A percentile compares a stretch with the other conserved stretches of the same genome.
These are phyloP conservation scores for Lamproptera curius DNA, from an alignment of 2,888 invertebrate species.

Conservation along the genomic window DNA sequence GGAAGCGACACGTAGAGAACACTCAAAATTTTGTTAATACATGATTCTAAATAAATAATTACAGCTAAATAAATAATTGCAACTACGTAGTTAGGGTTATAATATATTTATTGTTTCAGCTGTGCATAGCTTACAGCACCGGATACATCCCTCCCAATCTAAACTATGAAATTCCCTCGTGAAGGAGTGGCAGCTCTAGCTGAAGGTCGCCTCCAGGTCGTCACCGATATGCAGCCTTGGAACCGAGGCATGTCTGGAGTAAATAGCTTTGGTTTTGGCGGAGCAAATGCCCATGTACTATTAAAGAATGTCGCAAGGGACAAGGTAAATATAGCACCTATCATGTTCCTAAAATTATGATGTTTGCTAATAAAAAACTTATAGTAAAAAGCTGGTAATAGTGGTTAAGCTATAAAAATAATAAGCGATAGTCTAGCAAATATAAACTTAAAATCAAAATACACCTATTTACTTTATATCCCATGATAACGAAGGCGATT, in stretches of 20 bases:
- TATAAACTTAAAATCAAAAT: too few species aligned
- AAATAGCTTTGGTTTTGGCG: slow-evolving; percentile 97
- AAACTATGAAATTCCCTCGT: slow-evolving; percentile 82
- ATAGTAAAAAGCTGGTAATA: too few species aligned
- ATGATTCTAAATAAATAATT: too few species aligned
- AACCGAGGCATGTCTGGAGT: slow-evolving; percentile 87
- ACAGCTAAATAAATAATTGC: too few species aligned
- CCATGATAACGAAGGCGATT: too few species aligned
- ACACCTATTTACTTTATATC: too few species aligned
- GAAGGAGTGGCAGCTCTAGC: slow-evolving; percentile 79
- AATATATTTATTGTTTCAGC: slow-evolving; percentile 61
- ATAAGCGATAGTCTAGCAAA: too few species aligned
- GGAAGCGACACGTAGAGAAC: too few species aligned
- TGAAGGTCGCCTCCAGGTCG: slow-evolving; percentile 82
- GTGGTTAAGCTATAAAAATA: neutral
- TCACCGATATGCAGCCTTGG: slow-evolving; percentile 84
- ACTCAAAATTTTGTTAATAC: too few species aligned
- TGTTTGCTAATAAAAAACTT: too few species aligned
- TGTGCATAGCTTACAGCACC: slow-evolving; percentile 88
- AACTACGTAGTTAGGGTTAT: too few species aligned
- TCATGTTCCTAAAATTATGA: too few species aligned
- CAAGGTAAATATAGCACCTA: slow-evolving; percentile 72
- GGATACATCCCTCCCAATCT: slow-evolving; percentile 92
- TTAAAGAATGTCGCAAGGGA: slow-evolving; percentile 78
- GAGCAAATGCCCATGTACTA: slow-evolving; percentile 88